These are phyloP conservation scores for Alsophila aescularia DNA, from an alignment of 2,888 invertebrate genomes.

Conservation along the genomic window DNA sequence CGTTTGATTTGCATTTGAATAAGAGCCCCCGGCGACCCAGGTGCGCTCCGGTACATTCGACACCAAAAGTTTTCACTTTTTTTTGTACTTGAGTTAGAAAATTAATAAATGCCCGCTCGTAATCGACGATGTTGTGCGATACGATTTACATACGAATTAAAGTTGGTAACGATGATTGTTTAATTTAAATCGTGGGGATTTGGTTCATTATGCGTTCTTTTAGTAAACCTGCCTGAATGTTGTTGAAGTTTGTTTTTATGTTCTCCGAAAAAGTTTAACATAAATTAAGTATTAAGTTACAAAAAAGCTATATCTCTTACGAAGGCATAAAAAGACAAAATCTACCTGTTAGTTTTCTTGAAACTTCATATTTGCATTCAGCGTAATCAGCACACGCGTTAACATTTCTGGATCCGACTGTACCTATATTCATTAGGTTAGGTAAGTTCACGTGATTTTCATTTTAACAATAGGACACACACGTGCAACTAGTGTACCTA, in stretches of 20 bases:
- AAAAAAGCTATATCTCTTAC: too few relatives aligned
- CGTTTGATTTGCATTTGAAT: conserved; percentile 86
- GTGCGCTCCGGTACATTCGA: conserved; percentile 76
- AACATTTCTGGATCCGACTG: conserved; percentile 48
- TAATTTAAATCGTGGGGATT: conserved; percentile 2
- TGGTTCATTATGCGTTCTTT: neutral
- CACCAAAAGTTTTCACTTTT: conserved; percentile 62
- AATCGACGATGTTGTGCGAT: conserved; percentile 56
- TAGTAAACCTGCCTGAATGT: neutral
- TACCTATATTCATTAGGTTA: conserved; percentile 64
- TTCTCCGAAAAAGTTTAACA: too few relatives aligned
- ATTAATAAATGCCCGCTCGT: conserved; percentile 72
- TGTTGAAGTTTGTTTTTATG: too few relatives aligned
- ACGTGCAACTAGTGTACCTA: conserved; percentile 50
- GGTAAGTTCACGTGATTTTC: conserved; percentile 63
- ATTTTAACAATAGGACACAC: conserved; percentile 58
- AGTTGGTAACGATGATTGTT: conserved; percentile 37
- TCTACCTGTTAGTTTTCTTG: too few relatives aligned
- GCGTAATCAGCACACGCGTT: neutral
- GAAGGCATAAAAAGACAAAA: too few relatives aligned
- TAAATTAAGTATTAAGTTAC: too few relatives aligned
- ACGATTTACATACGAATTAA: conserved; percentile 61
- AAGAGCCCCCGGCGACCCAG: conserved; percentile 83
- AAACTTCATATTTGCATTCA: too few relatives aligned
- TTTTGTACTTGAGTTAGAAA: conserved; percentile 46